Conservation (phyloP, 2,797 vertebrate species). For the Clarias laeviceps region DNA sequence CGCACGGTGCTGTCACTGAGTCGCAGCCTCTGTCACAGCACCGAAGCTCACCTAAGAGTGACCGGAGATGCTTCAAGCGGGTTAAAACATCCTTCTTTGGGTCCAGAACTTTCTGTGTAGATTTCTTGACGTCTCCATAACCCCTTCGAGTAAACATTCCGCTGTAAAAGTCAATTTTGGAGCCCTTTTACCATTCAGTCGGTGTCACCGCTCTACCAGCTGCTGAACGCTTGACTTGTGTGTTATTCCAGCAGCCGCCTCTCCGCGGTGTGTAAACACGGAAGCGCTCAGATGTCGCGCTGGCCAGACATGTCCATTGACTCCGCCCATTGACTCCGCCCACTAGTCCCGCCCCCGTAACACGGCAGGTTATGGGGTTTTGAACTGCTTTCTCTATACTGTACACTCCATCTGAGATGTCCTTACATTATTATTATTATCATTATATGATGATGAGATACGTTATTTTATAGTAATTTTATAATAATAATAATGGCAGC, state of each 20-base stretch:
- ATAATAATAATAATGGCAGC: too few species aligned
- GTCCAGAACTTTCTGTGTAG: slow-evolving; percentile 99
- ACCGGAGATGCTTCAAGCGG: slow-evolving; percentile 93
- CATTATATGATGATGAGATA: background rate
- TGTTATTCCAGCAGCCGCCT: slow-evolving; percentile 59
- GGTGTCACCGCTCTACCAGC: slow-evolving; percentile 70
- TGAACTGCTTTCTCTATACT: background rate
- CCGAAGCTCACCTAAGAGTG: slow-evolving; percentile 86
- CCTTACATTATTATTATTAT: background rate
- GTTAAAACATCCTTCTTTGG: slow-evolving; percentile 96
- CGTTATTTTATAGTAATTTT: too few species aligned
- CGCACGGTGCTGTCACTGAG: slow-evolving; percentile 21
- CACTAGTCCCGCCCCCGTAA: background rate
- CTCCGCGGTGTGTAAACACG: slow-evolving; percentile 79
- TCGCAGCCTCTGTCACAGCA: slow-evolving; percentile 25
- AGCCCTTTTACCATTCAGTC: slow-evolving; percentile 72
- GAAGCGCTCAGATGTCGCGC: slow-evolving; percentile 65
- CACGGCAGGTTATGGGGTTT: background rate
- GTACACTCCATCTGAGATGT: background rate
- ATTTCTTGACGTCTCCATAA: slow-evolving; percentile 98
- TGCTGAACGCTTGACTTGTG: slow-evolving; percentile 48
- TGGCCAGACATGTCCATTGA: slow-evolving; percentile 53
- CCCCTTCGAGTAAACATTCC: slow-evolving; percentile 95
- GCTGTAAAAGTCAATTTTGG: slow-evolving; percentile 73
- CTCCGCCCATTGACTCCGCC: slow-evolving; percentile 5